Base-by-base conservation (phyloP, 1,140 invertebrate species). In the Diachasma alloeum region DNA sequence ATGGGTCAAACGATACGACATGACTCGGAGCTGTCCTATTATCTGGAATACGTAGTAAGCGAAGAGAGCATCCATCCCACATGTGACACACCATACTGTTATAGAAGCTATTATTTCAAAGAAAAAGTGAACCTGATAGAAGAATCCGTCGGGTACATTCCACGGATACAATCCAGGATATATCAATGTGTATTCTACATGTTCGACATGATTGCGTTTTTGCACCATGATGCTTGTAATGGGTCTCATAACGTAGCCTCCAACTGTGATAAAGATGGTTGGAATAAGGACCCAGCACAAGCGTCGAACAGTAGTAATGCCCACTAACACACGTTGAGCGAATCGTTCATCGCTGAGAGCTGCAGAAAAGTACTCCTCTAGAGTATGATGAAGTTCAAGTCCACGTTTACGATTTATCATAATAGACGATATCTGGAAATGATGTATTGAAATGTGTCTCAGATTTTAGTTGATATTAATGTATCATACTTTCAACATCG, bases 11-110 rank as follows among this genome's bases (percentile, higher is more conserved):
- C 75, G 74, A 48, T 44, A 71, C 0, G 78, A 76, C 13, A 81
- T 72, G 17, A 63, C 73, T 4, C 73, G 78, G 8, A 78, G 39
- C 75, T 79, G 78, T 22, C 63, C 78, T n/a, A 63, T 9, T 9
- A 86, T 81, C 66, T 84, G 83, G 24, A 83, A 79, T 26, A 79
- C 36, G 10, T 80, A 79, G 22, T 80, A 63, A 4, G 79, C 77
- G 24, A 81, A 84, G 15, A 80, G 31, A 3, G 74, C 59, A 19
- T 85, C 82, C 8, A 81, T 78, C 0, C 80, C 76, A 1, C 15
- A 24, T 3, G 79, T 80, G 17, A 81, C 42, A 4, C 8, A 59
- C 36, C 75, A 68, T 4, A 82, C 6, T 26, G 59, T 74, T 11
- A 74, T 73, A 13, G 39, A 13, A 19, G 69, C 39, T 1, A 75